Evolutionary conservation across 2,797 vertebrate species (phyloP).

Genomic region (Prunella strophiata): DNA sequence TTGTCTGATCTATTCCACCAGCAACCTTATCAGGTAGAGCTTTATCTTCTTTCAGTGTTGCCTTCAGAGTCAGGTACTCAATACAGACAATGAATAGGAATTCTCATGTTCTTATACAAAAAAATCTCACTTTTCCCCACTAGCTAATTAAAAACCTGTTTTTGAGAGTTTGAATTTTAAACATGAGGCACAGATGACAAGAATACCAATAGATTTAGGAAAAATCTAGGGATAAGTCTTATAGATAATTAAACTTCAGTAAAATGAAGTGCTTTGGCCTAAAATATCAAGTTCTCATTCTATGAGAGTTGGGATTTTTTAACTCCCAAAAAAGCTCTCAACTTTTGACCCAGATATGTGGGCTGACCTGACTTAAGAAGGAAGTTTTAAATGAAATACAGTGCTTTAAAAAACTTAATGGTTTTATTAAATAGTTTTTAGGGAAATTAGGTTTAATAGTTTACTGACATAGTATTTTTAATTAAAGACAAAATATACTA

Average conservation of each 20-base stretch:
- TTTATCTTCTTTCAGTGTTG: background rate
- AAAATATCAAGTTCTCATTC: background rate
- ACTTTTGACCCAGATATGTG: background rate
- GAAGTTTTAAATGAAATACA: background rate
- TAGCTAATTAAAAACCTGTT: background rate
- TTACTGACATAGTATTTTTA: background rate
- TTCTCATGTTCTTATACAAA: background rate
- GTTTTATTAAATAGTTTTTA: background rate
- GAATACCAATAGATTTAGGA: background rate
- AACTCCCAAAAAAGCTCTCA: background rate
- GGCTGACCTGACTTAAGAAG: background rate
- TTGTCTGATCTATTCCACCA: constrained; percentile 17
- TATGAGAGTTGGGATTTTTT: background rate
- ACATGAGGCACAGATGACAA: background rate
- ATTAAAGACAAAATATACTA: background rate
- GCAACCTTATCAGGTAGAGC: background rate
- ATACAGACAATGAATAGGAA: background rate
- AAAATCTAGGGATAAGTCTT: background rate
- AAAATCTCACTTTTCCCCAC: background rate
- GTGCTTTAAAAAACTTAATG: background rate
- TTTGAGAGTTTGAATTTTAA: background rate
- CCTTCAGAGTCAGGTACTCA: background rate
- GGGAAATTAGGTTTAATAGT: background rate
- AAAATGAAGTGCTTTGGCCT: background rate
- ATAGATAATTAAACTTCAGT: background rate